These are phyloP conservation scores for Crotalus horridus DNA, from an alignment of 2,113 vertebrate species.

Conservation along the genomic window DNA sequence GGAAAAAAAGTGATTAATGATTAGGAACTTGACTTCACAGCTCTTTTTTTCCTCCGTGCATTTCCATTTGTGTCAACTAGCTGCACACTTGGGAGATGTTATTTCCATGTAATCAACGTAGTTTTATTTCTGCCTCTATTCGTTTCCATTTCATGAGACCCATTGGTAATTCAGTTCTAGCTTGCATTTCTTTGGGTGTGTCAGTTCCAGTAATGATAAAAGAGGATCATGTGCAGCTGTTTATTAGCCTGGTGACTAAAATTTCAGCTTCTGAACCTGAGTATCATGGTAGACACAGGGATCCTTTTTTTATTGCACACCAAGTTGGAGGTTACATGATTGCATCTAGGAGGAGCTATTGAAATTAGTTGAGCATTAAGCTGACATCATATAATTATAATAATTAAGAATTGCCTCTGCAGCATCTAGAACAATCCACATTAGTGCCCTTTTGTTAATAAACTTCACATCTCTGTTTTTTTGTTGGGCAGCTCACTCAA, in stretches of 20 bases:
- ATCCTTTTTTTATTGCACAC: neutral
- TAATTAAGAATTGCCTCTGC: neutral
- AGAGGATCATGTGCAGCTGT: constrained; percentile 35
- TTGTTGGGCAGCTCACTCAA: neutral
- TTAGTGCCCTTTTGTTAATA: constrained; percentile 15
- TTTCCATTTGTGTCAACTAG: constrained; percentile 56
- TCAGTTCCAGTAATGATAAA: constrained; percentile 38
- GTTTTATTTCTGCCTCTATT: constrained; percentile 39
- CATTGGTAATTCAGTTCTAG: constrained; percentile 26
- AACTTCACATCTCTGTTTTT: neutral
- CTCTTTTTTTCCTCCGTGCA: constrained; percentile 41
- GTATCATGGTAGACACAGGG: neutral
- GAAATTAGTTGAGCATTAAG: constrained; percentile 20
- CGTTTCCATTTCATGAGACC: constrained; percentile 53
- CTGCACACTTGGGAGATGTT: constrained; percentile 49
- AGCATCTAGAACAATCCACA: neutral
- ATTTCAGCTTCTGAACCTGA: constrained; percentile 26
- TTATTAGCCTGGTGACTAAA: constrained; percentile 36
- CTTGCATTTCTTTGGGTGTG: constrained; percentile 29
- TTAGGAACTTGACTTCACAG: constrained; percentile 57
- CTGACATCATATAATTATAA: constrained; percentile 15
- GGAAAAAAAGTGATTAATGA: constrained; percentile 62
- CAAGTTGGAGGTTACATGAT: neutral
- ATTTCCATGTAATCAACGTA: constrained; percentile 49
- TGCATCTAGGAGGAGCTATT: neutral